Conservation (phyloP, 2,797 vertebrate genomes). For the Lacerta bilineata region DNA sequence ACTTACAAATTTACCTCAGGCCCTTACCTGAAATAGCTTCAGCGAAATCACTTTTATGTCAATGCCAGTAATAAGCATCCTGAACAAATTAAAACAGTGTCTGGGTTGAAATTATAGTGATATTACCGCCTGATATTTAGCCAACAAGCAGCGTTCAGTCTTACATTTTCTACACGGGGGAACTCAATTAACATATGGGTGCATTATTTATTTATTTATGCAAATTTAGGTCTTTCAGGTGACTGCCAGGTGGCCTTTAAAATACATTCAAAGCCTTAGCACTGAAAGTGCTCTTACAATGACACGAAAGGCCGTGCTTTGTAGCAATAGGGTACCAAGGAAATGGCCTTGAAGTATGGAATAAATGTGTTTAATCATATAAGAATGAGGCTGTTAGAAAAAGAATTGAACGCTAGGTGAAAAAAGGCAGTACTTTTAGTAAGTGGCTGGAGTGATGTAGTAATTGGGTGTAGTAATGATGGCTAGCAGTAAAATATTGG, state of each 20-base stretch:
- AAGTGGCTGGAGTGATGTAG: neutral
- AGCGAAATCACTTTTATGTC: slow-evolving; percentile 55
- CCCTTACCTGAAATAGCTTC: slow-evolving; percentile 15
- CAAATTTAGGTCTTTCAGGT: neutral
- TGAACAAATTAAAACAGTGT: slow-evolving; percentile 43
- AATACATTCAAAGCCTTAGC: fast-evolving
- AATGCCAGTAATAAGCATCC: slow-evolving; percentile 56
- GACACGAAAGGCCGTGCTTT: fast-evolving
- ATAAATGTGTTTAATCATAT: neutral
- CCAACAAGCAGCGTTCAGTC: slow-evolving; percentile 31
- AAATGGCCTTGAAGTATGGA: neutral
- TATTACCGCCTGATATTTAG: slow-evolving; percentile 42
- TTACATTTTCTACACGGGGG: neutral
- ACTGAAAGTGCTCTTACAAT: neutral
- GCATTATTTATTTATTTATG: neutral
- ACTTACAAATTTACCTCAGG: slow-evolving; percentile 41
- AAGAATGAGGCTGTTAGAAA: neutral
- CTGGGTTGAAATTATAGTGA: slow-evolving; percentile 49
- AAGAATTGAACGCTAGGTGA: neutral
- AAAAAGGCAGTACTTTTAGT: neutral
- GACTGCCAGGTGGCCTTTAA: neutral
- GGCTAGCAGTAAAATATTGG: neutral
- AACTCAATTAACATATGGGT: slow-evolving; percentile 9
- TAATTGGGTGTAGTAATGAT: neutral
- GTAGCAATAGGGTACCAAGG: slow-evolving; percentile 1